phyloP scores from a whole-genome alignment of 2,888 invertebrate genomes.

The Phaonia tiefii region DNA sequence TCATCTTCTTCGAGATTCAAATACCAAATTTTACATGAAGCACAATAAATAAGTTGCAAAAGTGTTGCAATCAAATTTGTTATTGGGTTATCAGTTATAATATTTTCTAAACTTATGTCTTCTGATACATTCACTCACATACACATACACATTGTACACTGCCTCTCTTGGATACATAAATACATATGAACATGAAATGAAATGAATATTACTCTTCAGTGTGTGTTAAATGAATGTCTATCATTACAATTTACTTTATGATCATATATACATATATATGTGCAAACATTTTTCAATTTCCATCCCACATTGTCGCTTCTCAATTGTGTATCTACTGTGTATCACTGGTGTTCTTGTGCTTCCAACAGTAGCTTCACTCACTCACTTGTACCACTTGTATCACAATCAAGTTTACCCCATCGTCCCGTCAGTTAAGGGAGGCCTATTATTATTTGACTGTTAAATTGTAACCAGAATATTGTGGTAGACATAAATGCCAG shows the following conservation, averaged over 20 bases:
- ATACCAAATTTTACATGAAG: no score
- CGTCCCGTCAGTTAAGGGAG: conserved; percentile 21
- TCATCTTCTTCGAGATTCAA: no score
- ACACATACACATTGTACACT: not conserved
- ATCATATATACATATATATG: not conserved
- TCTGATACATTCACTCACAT: no score
- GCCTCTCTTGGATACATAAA: no score
- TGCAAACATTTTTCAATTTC: no score
- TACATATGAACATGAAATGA: not conserved
- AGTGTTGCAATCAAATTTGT: not conserved
- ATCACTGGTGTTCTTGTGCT: not conserved
- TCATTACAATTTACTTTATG: conserved; percentile 19
- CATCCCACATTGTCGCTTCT: no score
- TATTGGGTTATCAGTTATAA: not conserved
- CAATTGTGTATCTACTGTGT: no score
- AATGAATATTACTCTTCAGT: not conserved
- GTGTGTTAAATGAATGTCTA: conserved; percentile 22
- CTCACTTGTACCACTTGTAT: not conserved
- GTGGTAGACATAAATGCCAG: conserved; percentile 52
- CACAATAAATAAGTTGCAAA: no score
- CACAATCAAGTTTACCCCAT: not conserved
- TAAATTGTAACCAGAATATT: conserved; percentile 50
- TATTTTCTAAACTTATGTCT: no score
- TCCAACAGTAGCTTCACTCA: no score
- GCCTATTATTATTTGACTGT: conserved; percentile 47